phyloP scores from a whole-genome alignment of 1,140 invertebrate species.

The Odontomachus brunneus region DNA sequence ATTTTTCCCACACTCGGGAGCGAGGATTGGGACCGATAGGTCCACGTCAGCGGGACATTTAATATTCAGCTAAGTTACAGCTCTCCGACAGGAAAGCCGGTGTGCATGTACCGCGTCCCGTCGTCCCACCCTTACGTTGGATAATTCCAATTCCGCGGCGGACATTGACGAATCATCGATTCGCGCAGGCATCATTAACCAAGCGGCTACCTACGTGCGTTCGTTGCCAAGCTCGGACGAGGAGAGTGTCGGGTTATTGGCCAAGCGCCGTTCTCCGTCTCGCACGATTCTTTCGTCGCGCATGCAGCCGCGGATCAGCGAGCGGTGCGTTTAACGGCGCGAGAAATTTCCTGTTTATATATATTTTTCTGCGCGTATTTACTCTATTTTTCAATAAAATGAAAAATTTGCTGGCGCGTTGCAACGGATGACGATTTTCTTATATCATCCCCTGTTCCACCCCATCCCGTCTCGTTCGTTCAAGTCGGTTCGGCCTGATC shows the following conservation, averaged over 20 bases:
- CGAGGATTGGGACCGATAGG: neutral
- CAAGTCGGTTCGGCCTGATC: too few species aligned
- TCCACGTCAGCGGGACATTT: constrained; percentile 40
- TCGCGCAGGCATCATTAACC: constrained; percentile 73
- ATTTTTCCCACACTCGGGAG: constrained; percentile 29
- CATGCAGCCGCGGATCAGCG: neutral
- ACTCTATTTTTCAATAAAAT: constrained; percentile 21
- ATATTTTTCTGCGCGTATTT: neutral
- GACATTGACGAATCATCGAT: constrained; percentile 75
- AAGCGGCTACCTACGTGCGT: constrained; percentile 66
- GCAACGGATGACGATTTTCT: constrained; percentile 17
- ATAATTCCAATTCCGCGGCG: constrained; percentile 71
- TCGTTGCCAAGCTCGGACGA: constrained; percentile 39
- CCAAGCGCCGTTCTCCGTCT: constrained; percentile 24
- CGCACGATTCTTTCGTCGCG: neutral
- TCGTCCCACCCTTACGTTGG: constrained; percentile 55
- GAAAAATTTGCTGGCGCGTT: neutral
- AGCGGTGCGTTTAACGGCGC: too few species aligned
- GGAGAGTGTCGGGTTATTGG: constrained; percentile 60
- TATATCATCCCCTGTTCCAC: neutral
- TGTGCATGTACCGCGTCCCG: neutral
- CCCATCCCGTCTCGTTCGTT: too few species aligned
- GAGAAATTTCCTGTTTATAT: constrained; percentile 40
- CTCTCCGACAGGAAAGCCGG: constrained; percentile 25
- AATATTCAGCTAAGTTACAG: constrained; percentile 49